Evolutionary conservation across 2,888 invertebrate species (phyloP).

Genomic region (Meta bourneti): DNA sequence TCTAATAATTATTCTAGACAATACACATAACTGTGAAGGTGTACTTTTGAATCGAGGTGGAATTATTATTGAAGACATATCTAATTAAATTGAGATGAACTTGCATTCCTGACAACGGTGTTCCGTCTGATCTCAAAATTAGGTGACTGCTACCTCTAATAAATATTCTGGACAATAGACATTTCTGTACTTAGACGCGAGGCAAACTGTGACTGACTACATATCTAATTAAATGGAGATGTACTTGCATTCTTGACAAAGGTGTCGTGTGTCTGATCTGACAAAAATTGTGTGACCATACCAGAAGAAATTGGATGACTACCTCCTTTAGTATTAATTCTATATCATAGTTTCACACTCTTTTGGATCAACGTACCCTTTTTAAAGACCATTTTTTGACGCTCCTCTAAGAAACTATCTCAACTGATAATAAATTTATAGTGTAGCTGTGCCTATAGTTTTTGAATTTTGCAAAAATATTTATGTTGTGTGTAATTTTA

Average conservation of each 20-base stretch:
- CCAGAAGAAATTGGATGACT: conserved; percentile 7
- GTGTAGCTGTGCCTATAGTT: too few species aligned
- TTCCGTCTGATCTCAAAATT: conserved; percentile 3
- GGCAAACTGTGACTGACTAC: not conserved
- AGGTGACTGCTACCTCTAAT: not conserved
- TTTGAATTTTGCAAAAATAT: too few species aligned
- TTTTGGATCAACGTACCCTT: too few species aligned
- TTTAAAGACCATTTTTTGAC: too few species aligned
- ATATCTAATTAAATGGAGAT: conserved; percentile 55
- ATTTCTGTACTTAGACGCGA: conserved; percentile 14
- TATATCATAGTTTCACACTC: too few species aligned
- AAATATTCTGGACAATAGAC: conserved; percentile 40
- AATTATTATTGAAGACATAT: not conserved
- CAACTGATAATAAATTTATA: too few species aligned
- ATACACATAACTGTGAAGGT: conserved; percentile 48
- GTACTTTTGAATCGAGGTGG: conserved; percentile 11
- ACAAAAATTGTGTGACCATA: too few species aligned
- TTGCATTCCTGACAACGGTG: not conserved
- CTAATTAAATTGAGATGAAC: conserved; percentile 53
- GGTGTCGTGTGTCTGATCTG: not conserved
- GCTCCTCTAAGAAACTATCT: too few species aligned
- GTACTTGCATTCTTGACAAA: not conserved
- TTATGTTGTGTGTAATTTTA: too few species aligned
- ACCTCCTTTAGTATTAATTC: not conserved
- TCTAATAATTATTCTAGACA: not conserved